These are phyloP conservation scores for Gracilinanus agilis DNA, from an alignment of 2,113 vertebrate species.

Conservation along the genomic window DNA sequence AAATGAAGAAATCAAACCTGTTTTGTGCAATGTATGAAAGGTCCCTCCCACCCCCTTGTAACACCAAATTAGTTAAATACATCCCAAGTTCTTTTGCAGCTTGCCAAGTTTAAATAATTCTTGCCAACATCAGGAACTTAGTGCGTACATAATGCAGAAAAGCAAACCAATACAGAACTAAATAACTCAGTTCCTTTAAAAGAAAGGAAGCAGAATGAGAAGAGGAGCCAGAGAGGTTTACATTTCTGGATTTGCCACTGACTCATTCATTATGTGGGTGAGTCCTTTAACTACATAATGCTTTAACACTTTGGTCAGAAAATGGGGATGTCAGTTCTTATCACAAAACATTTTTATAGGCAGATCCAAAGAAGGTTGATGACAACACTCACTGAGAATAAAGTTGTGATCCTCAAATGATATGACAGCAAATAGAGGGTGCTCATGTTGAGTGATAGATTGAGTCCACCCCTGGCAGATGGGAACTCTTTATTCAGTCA, in stretches of 20 bases:
- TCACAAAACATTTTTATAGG: neutral
- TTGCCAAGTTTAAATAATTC: neutral
- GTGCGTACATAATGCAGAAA: neutral
- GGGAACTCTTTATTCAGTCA: neutral
- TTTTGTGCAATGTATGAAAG: neutral
- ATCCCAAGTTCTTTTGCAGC: neutral
- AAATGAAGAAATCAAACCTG: neutral
- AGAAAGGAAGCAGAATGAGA: neutral
- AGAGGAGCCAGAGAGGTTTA: neutral
- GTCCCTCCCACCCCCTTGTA: neutral
- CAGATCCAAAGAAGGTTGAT: neutral
- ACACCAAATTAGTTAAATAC: neutral
- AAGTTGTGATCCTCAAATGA: neutral
- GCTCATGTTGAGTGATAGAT: rapidly evolving
- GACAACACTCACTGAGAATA: neutral
- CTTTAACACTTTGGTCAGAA: neutral
- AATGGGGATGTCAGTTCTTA: neutral
- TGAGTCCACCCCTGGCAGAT: neutral
- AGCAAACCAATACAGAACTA: too few relatives aligned
- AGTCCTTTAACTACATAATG: neutral
- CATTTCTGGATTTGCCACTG: neutral
- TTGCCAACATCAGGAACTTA: neutral
- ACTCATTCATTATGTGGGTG: neutral
- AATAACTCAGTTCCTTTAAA: neutral
- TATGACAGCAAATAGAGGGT: neutral